Evolutionary conservation across 2,888 invertebrate species (phyloP), one percentile per base, ranked within the genome.

Genomic region (Coenonympha glycerion): DNA sequence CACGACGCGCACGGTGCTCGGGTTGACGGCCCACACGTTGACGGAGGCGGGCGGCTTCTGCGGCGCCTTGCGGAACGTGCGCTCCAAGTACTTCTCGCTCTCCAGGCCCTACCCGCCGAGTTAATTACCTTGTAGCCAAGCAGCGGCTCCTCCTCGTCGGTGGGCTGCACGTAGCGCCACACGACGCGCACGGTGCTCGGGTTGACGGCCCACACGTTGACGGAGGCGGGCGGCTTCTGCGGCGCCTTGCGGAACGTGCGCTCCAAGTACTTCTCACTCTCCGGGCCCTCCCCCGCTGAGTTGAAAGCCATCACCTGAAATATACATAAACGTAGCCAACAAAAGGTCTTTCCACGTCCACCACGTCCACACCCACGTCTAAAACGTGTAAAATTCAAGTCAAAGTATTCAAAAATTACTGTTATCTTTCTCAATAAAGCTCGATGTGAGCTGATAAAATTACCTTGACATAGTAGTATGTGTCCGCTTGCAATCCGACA

Each of bases 71-170:
- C 95, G 91, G 79, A 91, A 96, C 6, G 96, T 96, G 54, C 96
- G 91, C 77, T 96, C 95, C 56, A 94, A 81, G 73, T 90, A 95
- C 33, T 94, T 89, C 87, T 97, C 97, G 83, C 97, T 97, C 75
- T 98, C 97, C 0, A 97, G 96, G 3, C 98, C 98, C 77, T 97
- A 97, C 1, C 98, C 98, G 98, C 98, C 0, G 94, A 91, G 85
- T 98, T 98, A 69, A 95, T 42, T 64, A 94, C 96, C 90, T 96
- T 97, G 71, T 95, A 98, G 24, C 98, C 98, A 63, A 92, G 91
- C 2, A 98, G 87, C 0, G 98, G 97, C 86, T 99, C 98, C 79
- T 99, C 98, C 64, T 95, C 94, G 40, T 91, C 89, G 6, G 94
- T 92, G 2, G 96, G 95, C 51, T 97, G 95, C 9, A 98, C 95